phyloP scores from a whole-genome alignment of 2,113 vertebrate species.

The Tetraodon nigroviridis region DNA sequence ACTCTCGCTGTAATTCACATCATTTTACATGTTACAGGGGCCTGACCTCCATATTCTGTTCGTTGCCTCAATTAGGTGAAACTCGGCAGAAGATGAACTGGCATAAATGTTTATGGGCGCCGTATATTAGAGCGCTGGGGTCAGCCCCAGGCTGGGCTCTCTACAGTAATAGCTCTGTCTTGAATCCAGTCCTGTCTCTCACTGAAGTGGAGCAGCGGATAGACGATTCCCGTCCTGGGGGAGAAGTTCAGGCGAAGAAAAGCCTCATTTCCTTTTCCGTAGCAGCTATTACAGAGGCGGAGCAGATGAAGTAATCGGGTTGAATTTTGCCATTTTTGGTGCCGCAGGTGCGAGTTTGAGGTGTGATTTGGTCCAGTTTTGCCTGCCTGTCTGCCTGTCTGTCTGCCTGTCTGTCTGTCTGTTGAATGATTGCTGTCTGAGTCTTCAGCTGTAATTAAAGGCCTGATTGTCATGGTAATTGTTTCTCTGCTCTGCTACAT shows the following conservation, averaged over 20 bases:
- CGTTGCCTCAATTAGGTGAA: constrained; percentile 78
- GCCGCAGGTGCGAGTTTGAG: neutral
- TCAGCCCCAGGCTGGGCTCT: constrained; percentile 70
- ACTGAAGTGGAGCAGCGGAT: constrained; percentile 77
- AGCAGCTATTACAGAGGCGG: constrained; percentile 67
- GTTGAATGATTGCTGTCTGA: neutral
- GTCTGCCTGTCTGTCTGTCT: neutral
- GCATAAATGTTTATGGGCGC: constrained; percentile 81
- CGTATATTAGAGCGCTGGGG: constrained; percentile 75
- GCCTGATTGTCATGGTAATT: too few relatives aligned
- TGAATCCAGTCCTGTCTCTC: constrained; percentile 74
- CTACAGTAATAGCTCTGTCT: constrained; percentile 77
- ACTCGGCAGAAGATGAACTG: constrained; percentile 75
- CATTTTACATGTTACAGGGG: constrained; percentile 72
- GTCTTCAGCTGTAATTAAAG: too few relatives aligned
- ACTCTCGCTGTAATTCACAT: constrained; percentile 76
- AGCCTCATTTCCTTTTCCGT: constrained; percentile 66
- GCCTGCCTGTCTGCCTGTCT: too few relatives aligned
- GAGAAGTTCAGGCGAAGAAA: constrained; percentile 73
- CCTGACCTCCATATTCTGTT: constrained; percentile 77
- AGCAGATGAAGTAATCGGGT: constrained; percentile 57
- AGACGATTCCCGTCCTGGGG: constrained; percentile 59
- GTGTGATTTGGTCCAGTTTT: too few relatives aligned
- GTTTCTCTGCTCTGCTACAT: constrained; percentile 4
- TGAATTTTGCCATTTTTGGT: constrained; percentile 52